Base-by-base conservation (phyloP, 2,797 vertebrate genomes). In the Tapera naevia region DNA sequence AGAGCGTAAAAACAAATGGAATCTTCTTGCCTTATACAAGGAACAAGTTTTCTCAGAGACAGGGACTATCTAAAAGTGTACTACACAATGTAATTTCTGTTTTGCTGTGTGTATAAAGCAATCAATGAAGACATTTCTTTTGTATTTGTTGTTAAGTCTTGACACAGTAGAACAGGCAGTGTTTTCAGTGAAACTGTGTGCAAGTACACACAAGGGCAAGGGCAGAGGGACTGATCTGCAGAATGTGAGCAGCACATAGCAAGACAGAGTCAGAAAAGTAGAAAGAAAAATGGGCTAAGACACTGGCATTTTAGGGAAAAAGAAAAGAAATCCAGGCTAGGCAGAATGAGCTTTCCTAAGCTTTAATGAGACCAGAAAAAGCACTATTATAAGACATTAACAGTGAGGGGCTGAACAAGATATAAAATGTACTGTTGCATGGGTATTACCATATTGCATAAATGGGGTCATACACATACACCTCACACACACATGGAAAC, bases 201-300 rank as follows among this genome's bases (percentile, higher is more conserved):
- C 28, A 35, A 79, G 22, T 12, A 24, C 18, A 74, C n/a, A 6
- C 0, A 5, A 80, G 54, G 46, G 48, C 30, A 45, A 43, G 30
- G 81, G 50, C 66, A 70, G 70, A 33, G 33, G 30, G 28, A 51
- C 25, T 62, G 33, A 41, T 58, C 32, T 56, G 50, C 53, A 72
- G 35, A 9, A 11, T 54, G 33, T 3, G 10, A 18, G 51, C n/a
- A 80, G 62, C 39, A n/a, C 11, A 15, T 0, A 56, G 66, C 43
- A 75, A 86, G 39, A 86, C 48, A 69, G 85, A 91, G 76, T 88
- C 87, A 30, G 43, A 48, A 48, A 48, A 48, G 46, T 48, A 23
- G 46, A 48, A 48, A 57, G 50, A 32, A 65, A 89, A 80, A 18
- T 27, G 12, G n/a, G 11, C 61, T 30, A 37, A 56, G 27, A 48